Conservation (phyloP, 1,140 invertebrate species). For the Physella acuta region DNA sequence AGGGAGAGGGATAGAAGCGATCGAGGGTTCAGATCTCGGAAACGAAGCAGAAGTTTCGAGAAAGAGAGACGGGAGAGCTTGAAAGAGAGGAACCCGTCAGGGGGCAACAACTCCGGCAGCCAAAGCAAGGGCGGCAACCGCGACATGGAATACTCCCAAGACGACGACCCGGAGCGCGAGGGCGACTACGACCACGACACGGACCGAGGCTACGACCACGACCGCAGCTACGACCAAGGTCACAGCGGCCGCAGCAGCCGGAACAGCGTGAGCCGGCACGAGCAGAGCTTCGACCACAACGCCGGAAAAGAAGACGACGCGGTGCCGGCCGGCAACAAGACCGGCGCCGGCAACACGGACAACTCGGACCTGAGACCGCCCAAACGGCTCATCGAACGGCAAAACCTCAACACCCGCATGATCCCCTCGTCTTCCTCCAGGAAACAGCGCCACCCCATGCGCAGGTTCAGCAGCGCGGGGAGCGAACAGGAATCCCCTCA, state of each 20-base stretch:
- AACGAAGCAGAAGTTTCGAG: slow-evolving; percentile 38
- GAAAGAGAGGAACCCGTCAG: not conserved
- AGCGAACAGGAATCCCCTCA: slow-evolving; percentile 37
- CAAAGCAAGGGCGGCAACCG: not conserved
- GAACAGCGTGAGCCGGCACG: not conserved
- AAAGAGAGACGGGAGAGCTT: slow-evolving; percentile 1
- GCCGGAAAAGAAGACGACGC: not conserved
- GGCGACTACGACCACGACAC: not conserved
- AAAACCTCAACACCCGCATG: slow-evolving; percentile 51
- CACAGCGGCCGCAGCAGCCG: not conserved
- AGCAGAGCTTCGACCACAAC: not conserved
- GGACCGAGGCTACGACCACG: not conserved
- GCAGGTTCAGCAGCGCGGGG: slow-evolving; percentile 45
- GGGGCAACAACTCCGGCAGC: slow-evolving; percentile 10
- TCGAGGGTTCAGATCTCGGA: slow-evolving; percentile 7
- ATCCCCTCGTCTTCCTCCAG: slow-evolving; percentile 41
- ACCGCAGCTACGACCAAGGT: not conserved
- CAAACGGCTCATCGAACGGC: slow-evolving; percentile 33
- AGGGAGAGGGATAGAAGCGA: not conserved
- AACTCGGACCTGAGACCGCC: slow-evolving; percentile 24
- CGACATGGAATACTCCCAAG: not conserved
- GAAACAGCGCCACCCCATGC: slow-evolving; percentile 52
- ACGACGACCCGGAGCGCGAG: not conserved
- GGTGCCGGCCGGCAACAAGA: slow-evolving; percentile 27
- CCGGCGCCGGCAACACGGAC: slow-evolving; percentile 28